These are phyloP conservation scores for Lasioglossum villosulum DNA, from an alignment of 2,888 invertebrate genomes.

Conservation along the genomic window DNA sequence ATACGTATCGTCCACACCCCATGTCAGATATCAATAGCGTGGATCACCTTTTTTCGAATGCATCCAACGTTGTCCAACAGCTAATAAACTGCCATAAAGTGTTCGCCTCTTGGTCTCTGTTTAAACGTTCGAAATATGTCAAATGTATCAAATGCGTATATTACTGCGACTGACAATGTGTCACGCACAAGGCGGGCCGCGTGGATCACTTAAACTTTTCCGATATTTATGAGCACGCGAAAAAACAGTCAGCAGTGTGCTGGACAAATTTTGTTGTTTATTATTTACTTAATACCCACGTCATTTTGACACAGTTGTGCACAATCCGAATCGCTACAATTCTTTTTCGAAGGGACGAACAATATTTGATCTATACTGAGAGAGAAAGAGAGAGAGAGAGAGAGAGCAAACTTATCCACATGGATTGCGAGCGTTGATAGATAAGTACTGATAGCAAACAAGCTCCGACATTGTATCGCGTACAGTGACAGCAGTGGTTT, in stretches of 20 bases:
- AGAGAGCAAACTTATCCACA: not conserved
- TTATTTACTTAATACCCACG: not conserved
- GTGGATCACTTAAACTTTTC: not conserved
- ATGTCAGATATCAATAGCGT: too few relatives aligned
- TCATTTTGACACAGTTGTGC: not conserved
- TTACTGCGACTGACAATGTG: not conserved
- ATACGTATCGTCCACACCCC: too few relatives aligned
- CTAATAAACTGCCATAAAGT: not conserved
- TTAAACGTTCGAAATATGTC: not conserved
- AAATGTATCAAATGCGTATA: not conserved
- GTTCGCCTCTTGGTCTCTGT: not conserved
- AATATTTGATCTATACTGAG: not conserved
- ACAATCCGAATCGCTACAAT: not conserved
- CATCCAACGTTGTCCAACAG: not conserved
- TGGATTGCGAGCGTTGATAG: not conserved
- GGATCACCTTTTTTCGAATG: not conserved
- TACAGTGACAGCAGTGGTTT: constrained; percentile 13
- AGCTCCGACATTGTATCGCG: constrained; percentile 12
- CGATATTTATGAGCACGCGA: not conserved
- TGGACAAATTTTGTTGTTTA: not conserved
- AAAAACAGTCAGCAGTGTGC: not conserved
- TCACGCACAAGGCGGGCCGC: not conserved
- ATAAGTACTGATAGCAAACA: constrained; percentile 8
- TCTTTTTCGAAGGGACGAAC: not conserved
- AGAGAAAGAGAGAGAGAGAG: not conserved